Conservation (phyloP, 2,113 vertebrate genomes). For the Saguinus imperator region DNA sequence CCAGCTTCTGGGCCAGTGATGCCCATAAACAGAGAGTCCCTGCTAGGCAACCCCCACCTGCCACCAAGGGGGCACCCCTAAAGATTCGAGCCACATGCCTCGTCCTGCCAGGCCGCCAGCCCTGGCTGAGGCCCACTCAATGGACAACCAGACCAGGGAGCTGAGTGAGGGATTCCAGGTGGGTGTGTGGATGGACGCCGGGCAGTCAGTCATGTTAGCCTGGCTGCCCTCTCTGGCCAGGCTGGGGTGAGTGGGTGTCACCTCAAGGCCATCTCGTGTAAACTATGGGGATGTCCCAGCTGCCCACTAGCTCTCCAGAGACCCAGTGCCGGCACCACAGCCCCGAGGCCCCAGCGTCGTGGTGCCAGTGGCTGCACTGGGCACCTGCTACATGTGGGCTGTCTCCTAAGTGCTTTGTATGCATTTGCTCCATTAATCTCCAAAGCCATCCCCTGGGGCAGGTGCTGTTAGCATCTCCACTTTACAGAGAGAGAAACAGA, state of each 20-base stretch:
- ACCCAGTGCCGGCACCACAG: neutral
- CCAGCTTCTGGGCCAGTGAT: no score
- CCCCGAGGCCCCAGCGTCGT: rapidly evolving
- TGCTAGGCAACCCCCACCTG: no score
- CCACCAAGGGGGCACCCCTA: no score
- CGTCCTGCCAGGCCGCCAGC: no score
- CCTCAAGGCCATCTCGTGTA: no score
- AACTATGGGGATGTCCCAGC: no score
- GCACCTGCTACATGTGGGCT: neutral
- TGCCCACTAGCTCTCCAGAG: no score
- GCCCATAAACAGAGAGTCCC: no score
- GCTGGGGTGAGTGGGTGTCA: rapidly evolving
- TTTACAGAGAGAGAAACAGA: neutral
- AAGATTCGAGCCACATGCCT: no score
- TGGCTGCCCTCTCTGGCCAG: neutral
- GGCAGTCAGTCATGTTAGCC: neutral
- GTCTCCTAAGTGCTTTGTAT: neutral
- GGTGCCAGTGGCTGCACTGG: rapidly evolving
- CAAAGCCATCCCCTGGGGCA: neutral
- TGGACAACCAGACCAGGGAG: no score
- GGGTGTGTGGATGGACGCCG: rapidly evolving
- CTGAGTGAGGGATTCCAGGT: rapidly evolving
- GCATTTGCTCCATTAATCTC: no score
- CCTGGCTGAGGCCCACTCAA: no score
- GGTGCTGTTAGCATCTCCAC: neutral